phyloP scores from a whole-genome alignment of 2,888 invertebrate genomes.

The Thumatha senex region DNA sequence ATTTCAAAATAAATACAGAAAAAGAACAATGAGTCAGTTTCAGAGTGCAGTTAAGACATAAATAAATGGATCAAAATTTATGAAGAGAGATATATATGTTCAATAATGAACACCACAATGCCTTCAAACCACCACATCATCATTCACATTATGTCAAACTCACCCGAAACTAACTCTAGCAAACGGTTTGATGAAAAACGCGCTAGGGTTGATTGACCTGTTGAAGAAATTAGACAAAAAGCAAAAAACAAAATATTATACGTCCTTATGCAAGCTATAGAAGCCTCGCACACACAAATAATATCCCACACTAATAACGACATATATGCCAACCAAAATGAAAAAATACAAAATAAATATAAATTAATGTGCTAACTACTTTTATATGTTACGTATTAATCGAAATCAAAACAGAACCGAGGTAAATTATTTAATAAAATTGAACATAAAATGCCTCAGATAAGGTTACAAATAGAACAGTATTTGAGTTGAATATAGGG shows the following conservation, averaged over 20 bases:
- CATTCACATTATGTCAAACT: conserved; percentile 84
- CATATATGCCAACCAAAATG: conserved; percentile 37
- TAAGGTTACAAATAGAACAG: neutral
- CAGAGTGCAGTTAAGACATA: conserved; percentile 79
- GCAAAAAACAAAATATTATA: conserved; percentile 68
- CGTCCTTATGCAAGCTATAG: conserved; percentile 67
- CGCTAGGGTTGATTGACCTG: conserved; percentile 87
- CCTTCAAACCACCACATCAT: conserved; percentile 78
- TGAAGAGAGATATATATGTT: conserved; percentile 67
- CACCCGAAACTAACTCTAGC: conserved; percentile 89
- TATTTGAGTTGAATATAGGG: neutral
- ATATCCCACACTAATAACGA: conserved; percentile 56
- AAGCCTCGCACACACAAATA: conserved; percentile 62
- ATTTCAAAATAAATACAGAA: conserved; percentile 33
- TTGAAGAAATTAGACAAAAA: conserved; percentile 86
- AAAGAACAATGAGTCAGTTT: conserved; percentile 71
- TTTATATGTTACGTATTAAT: conserved; percentile 42
- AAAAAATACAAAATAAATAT: conserved; percentile 37
- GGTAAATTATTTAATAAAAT: neutral
- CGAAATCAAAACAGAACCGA: neutral
- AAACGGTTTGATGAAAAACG: conserved; percentile 89
- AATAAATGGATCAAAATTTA: conserved; percentile 62
- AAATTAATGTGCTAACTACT: conserved; percentile 37
- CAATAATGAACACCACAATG: conserved; percentile 77
- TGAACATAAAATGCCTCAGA: neutral